Base-by-base conservation (phyloP, 2,888 invertebrate genomes). In the Mellilla xanthometata region DNA sequence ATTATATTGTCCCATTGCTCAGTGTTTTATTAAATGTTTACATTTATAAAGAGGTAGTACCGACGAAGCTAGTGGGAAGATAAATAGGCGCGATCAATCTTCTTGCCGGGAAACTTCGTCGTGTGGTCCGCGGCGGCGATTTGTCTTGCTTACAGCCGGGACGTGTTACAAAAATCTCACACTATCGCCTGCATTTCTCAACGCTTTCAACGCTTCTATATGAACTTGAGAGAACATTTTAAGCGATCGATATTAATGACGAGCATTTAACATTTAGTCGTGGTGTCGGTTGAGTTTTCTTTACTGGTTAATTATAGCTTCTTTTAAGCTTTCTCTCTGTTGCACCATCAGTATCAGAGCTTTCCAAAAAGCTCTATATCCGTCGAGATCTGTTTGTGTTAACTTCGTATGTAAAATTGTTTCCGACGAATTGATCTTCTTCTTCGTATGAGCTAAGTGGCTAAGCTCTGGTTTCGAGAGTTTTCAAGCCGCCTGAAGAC, bases 81-180 rank as follows among this genome's bases (percentile, higher is more conserved):
- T 52, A 59, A 54, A 59, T 65, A 51, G 44, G 28, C 36, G 52
- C 57, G 41, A 67, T 69, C 65, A 64, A 66, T 69, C 68, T 69
- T 60, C 43, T 47, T 46, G 36, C 34, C 40, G 52, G 46, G 52
- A 61, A 60, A 63, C 58, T 61, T 62, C 50, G 60, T 65, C 58
- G 59, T 44, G 50, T 42, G 45, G 44, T 54, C 44, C 54, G 38
- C 51, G 46, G 42, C 46, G 53, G 50, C 62, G 58, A 69, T 67
- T 65, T 64, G 63, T 69, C 67, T 67, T 64, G 57, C 62, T 65
- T 68, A 60, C 59, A 49, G 49, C 30, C 43, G 52, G 39, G 55
- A 58, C 58, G 53, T 58, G 55, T 56, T 59, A 49, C 58, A 53
- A 43, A 51, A 58, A 55, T 56, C 52, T 52, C 53, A 54, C 52